Percentiles rank a stretch among this genome's conserved stretches.
These are phyloP conservation scores for Prolemur simus DNA, from an alignment of 2,113 vertebrate genomes.

Conservation along the genomic window DNA sequence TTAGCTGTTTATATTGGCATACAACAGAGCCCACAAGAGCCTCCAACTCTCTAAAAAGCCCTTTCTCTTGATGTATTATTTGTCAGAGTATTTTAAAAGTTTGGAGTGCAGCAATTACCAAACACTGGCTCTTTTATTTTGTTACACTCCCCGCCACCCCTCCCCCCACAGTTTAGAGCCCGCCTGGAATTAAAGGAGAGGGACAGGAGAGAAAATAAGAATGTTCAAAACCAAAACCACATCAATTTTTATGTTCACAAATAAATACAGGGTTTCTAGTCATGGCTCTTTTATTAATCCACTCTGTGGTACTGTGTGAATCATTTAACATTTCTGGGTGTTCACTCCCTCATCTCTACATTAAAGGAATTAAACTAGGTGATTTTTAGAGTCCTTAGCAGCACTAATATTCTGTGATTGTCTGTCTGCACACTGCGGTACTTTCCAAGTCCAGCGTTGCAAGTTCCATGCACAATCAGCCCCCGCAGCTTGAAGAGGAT, in stretches of 20 bases:
- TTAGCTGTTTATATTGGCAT: not conserved
- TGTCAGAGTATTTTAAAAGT: not conserved
- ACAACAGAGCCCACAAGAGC: not conserved
- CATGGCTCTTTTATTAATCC: not conserved
- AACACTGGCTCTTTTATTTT: not conserved
- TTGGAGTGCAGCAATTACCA: not conserved
- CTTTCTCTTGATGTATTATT: not conserved
- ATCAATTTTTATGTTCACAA: not conserved
- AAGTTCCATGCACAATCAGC: not conserved
- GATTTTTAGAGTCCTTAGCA: not conserved
- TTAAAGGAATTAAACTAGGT: not conserved
- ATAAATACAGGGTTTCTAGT: not conserved
- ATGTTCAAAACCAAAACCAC: not conserved
- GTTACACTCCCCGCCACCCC: not conserved
- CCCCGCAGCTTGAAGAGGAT: not conserved
- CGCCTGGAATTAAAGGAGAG: not conserved
- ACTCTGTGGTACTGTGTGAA: not conserved
- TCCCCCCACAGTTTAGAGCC: not conserved
- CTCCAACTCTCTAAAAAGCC: not conserved
- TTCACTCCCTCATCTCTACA: not conserved
- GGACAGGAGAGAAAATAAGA: not conserved
- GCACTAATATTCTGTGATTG: not conserved
- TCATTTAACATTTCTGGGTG: not conserved
- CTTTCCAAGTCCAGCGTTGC: not conserved
- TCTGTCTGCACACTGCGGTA: not conserved